Percentiles rank a stretch among this genome's conserved stretches.
Evolutionary conservation across 1,140 invertebrate species (phyloP).

Genomic region (Scaptomyza montana): DNA sequence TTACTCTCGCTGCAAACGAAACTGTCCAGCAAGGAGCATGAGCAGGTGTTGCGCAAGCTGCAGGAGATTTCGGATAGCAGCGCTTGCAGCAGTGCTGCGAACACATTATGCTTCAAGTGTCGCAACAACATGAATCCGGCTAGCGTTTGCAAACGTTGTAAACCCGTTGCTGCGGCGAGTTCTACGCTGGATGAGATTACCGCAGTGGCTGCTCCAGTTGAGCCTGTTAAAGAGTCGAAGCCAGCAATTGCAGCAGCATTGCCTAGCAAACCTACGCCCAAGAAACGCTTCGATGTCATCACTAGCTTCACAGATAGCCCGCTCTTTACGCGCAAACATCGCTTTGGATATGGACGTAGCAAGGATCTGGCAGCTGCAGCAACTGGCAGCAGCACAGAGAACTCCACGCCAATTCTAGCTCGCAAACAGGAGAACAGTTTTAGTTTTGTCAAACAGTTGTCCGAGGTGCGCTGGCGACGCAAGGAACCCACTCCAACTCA

Average conservation of each 20-base stretch:
- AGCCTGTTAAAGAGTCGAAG: conserved; percentile 44
- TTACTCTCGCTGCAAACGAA: conserved; percentile 71
- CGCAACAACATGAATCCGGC: conserved; percentile 74
- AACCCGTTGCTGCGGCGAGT: conserved; percentile 15
- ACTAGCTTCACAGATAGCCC: conserved; percentile 83
- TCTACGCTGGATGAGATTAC: conserved; percentile 61
- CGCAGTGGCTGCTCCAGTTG: conserved; percentile 1
- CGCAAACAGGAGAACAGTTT: conserved; percentile 78
- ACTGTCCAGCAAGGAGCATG: conserved; percentile 69
- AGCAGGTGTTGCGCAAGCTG: conserved; percentile 73
- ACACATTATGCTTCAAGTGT: conserved; percentile 74
- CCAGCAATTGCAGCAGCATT: not conserved
- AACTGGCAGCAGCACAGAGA: conserved; percentile 53
- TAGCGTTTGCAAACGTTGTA: conserved; percentile 74
- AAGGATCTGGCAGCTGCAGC: conserved; percentile 52
- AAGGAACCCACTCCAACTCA: conserved; percentile 49
- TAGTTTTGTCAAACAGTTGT: conserved; percentile 80
- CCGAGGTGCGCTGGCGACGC: conserved; percentile 73
- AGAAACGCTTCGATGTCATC: conserved; percentile 79
- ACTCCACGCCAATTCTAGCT: conserved; percentile 68
- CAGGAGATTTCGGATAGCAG: conserved; percentile 82
- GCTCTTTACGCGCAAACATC: conserved; percentile 83
- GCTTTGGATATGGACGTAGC: conserved; percentile 73
- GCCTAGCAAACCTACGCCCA: conserved; percentile 46
- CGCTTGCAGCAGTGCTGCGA: conserved; percentile 72